Conservation (phyloP, 2,888 invertebrate genomes). For the Netelia melanura region DNA sequence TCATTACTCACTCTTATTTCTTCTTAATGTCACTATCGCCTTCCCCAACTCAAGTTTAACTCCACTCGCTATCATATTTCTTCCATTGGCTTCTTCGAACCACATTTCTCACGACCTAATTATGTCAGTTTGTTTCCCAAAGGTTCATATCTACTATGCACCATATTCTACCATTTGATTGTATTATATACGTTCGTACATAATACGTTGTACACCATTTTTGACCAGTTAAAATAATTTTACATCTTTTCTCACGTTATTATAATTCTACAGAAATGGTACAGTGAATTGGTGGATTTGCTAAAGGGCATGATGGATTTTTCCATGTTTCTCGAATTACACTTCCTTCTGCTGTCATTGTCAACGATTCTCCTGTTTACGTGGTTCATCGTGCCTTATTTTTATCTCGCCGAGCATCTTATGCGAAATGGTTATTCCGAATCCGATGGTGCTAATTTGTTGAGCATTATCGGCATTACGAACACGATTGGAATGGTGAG, state of each 20-base stretch:
- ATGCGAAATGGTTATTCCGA: conserved; percentile 89
- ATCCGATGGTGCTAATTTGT: conserved; percentile 91
- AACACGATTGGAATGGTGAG: conserved; percentile 96
- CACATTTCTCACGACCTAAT: background rate
- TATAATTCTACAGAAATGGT: conserved; percentile 89
- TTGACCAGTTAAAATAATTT: conserved; percentile 10
- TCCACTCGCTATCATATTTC: too few species aligned
- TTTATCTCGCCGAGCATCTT: conserved; percentile 95
- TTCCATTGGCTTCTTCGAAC: background rate
- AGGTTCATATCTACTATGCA: too few species aligned
- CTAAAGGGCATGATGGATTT: conserved; percentile 92
- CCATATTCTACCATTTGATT: background rate
- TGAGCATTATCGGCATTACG: conserved; percentile 94
- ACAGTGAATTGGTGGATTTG: conserved; percentile 88
- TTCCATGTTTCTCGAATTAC: conserved; percentile 90
- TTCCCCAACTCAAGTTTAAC: too few species aligned
- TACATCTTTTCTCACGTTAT: conserved; percentile 33
- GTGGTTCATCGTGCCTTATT: conserved; percentile 98
- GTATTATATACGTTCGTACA: background rate
- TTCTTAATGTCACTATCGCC: too few species aligned
- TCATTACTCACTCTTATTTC: too few species aligned
- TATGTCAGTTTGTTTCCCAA: too few species aligned
- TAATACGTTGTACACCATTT: conserved; percentile 20
- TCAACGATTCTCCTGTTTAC: conserved; percentile 96
- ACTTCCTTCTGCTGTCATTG: conserved; percentile 92